phyloP scores from a whole-genome alignment of 2,797 vertebrate species.

The Etheostoma nigrum region DNA sequence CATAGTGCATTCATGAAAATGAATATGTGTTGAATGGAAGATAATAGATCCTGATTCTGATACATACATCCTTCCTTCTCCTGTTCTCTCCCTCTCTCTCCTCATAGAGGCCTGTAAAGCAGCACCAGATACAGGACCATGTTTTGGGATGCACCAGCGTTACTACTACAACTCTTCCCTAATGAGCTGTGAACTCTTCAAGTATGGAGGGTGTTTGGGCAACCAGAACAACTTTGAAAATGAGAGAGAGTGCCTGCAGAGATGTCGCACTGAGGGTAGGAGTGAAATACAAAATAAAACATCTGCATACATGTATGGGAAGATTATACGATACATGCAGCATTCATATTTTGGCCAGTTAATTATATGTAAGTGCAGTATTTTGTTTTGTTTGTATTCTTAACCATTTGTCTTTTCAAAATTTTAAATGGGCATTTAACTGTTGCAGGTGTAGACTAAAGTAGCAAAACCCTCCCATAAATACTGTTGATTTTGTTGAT shows the following conservation, averaged over 20 bases:
- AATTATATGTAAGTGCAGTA: neutral
- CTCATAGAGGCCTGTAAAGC: conserved; percentile 85
- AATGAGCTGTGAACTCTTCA: conserved; percentile 90
- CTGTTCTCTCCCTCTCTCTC: neutral
- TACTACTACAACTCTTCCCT: conserved; percentile 91
- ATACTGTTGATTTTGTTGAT: neutral
- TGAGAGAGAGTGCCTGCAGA: conserved; percentile 93
- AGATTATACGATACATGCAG: neutral
- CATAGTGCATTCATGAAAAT: neutral
- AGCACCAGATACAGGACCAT: conserved; percentile 85
- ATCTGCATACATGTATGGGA: neutral
- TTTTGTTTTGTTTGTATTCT: neutral
- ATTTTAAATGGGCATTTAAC: neutral
- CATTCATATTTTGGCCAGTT: neutral
- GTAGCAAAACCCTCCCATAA: neutral
- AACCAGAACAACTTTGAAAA: conserved; percentile 91
- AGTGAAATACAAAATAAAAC: neutral
- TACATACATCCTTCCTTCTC: neutral
- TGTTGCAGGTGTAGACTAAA: neutral
- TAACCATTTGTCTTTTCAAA: neutral
- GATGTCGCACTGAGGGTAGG: conserved; percentile 93
- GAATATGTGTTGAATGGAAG: neutral
- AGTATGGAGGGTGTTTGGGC: conserved; percentile 91
- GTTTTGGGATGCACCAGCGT: conserved; percentile 81
- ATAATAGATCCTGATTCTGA: neutral